Conservation (phyloP, 2,888 invertebrate species). For the Eupithecia vulgata region DNA sequence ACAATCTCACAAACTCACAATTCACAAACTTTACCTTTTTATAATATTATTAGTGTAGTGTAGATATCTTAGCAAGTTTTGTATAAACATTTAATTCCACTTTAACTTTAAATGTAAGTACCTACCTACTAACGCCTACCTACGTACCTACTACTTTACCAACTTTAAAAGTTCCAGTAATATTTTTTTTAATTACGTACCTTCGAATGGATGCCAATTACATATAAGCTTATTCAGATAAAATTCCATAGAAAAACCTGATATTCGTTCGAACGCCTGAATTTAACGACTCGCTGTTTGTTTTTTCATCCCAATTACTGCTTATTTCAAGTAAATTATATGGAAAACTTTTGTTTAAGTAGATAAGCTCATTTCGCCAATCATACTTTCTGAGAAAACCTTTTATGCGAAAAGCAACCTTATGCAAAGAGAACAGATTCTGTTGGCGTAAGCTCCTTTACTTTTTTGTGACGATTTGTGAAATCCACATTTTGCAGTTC, state of each 20-base stretch:
- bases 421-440: slow-evolving; percentile 23
- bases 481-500: slow-evolving; percentile 41
- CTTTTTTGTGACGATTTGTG: slow-evolving; percentile 21
- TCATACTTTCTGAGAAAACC: slow-evolving; percentile 17
- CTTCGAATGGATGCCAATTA: background rate
- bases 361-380: slow-evolving; percentile 14
- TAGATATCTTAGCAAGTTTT: background rate
- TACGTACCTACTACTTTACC: background rate
- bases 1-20: too few species aligned
- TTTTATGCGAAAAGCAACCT: slow-evolving; percentile 14
- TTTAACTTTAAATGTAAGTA: background rate
- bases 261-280: background rate
- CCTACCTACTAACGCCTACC: background rate
- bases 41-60: too few species aligned
- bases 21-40: too few species aligned
- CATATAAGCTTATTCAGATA: background rate
- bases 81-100: background rate
- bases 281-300: background rate
- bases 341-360: background rate
- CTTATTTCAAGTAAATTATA: slow-evolving; percentile 5
- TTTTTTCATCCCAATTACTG: background rate
- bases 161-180: background rate
- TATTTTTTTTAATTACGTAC: background rate
- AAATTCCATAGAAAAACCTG: background rate
- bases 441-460: slow-evolving; percentile 26